Evolutionary conservation across 2,797 vertebrate species (phyloP).

Genomic region (Rhinoraja longicauda): DNA sequence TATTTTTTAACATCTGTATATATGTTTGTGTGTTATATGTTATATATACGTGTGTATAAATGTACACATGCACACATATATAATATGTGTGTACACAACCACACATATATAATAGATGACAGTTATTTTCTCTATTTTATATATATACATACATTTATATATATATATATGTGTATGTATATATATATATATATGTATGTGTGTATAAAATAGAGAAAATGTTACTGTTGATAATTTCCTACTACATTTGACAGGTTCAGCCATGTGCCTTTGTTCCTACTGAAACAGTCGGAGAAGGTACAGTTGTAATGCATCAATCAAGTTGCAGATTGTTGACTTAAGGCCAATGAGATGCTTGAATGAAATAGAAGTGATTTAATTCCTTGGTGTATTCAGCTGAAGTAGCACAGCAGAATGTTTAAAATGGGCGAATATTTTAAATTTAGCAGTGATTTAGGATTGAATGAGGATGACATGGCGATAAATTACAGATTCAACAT

Average conservation of each 20-base stretch:
- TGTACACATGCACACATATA: no score
- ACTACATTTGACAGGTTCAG: background rate
- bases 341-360: background rate
- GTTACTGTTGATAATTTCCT: background rate
- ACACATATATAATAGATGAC: no score
- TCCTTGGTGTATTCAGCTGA: background rate
- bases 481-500: constrained; percentile 3
- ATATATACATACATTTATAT: no score
- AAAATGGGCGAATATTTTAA: background rate
- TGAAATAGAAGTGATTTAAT: background rate
- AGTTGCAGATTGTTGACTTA: background rate
- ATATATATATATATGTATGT: background rate
- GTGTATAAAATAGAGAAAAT: background rate
- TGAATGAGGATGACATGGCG: background rate
- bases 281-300: background rate
- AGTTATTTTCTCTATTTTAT: no score
- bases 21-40: no score
- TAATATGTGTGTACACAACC: no score
- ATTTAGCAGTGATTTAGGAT: background rate
- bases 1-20: no score
- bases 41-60: no score
- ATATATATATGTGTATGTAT: background rate
- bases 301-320: background rate
- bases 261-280: background rate
- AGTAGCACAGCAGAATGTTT: background rate